Percentiles rank a stretch among this genome's conserved stretches.
phyloP scores from a whole-genome alignment of 92 coral and sea anemone species.

The Porites cylindrica region DNA sequence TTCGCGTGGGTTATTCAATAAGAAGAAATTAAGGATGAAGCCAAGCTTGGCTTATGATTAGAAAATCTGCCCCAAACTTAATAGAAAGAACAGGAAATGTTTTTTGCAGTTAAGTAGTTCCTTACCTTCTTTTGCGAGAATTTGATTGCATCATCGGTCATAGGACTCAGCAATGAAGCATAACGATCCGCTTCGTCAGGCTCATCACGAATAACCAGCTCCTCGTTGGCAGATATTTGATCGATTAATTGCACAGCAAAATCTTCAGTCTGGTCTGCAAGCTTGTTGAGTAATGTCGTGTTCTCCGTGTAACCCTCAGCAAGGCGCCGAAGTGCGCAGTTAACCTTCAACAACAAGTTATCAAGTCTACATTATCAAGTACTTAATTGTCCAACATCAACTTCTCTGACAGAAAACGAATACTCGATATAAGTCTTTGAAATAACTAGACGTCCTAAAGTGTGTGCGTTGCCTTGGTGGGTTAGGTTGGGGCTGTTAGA shows the following conservation, averaged over 20 bases:
- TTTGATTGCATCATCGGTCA: slow-evolving; percentile 6
- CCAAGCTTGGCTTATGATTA: no score
- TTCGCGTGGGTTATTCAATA: no score
- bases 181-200: slow-evolving; percentile 19
- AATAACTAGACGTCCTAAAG: no score
- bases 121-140: slow-evolving; percentile 33
- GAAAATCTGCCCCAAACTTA: no score
- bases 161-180: slow-evolving; percentile 27
- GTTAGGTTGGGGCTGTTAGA: no score
- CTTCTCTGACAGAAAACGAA: no score
- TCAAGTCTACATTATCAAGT: no score
- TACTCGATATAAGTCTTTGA: no score
- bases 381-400: no score
- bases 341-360: slow-evolving; percentile 1
- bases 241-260: slow-evolving; percentile 38
- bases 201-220: slow-evolving; percentile 10
- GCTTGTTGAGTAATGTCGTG: slow-evolving; percentile 6
- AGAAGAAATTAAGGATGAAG: no score
- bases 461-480: no score
- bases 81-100: neutral
- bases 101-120: neutral
- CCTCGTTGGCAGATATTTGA: slow-evolving; percentile 2
- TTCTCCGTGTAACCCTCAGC: slow-evolving; percentile 17
- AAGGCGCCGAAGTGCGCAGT: neutral
- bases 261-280: slow-evolving; percentile 33